phyloP scores from a whole-genome alignment of 1,140 invertebrate genomes.

The Brachionus paranguensis region DNA sequence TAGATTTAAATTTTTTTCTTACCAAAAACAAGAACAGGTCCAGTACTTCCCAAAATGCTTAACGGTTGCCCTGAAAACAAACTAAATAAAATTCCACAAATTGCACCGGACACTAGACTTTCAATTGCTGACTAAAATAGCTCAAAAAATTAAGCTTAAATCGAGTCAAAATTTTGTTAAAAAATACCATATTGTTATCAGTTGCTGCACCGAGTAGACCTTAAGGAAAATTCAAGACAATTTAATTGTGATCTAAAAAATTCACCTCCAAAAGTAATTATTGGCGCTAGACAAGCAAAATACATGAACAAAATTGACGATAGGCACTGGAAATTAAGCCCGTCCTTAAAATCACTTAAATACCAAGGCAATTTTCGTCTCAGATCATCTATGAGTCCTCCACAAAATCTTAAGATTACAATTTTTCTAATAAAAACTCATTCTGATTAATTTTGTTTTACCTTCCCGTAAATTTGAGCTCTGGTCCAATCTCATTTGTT shows the following conservation, averaged over 20 bases:
- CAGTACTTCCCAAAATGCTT: slow-evolving; percentile 92
- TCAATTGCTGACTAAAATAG: slow-evolving; percentile 95
- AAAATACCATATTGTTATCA: slow-evolving; percentile 74
- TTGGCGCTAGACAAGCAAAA: slow-evolving; percentile 93
- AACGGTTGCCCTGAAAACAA: slow-evolving; percentile 95
- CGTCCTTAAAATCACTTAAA: slow-evolving; percentile 67
- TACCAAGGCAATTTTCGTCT: slow-evolving; percentile 81
- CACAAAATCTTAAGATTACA: slow-evolving; percentile 62
- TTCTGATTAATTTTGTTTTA: background rate
- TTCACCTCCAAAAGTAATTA: slow-evolving; percentile 90
- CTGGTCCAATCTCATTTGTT: slow-evolving; percentile 59
- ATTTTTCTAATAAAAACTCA: background rate
- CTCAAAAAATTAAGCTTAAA: slow-evolving; percentile 51
- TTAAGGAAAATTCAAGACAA: slow-evolving; percentile 61
- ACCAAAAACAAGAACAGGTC: slow-evolving; percentile 95
- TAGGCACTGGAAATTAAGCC: slow-evolving; percentile 81
- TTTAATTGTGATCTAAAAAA: slow-evolving; percentile 62
- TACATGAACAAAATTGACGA: slow-evolving; percentile 97
- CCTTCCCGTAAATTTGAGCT: slow-evolving; percentile 17
- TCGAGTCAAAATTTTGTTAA: background rate
- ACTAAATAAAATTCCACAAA: slow-evolving; percentile 91
- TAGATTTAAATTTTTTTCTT: slow-evolving; percentile 72
- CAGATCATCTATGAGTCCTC: slow-evolving; percentile 79
- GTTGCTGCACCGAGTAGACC: slow-evolving; percentile 86
- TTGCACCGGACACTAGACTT: slow-evolving; percentile 85